Evolutionary conservation across 2,797 vertebrate genomes (phyloP), one percentile per base, ranked within the genome.

Genomic region (Crenichthys baileyi): DNA sequence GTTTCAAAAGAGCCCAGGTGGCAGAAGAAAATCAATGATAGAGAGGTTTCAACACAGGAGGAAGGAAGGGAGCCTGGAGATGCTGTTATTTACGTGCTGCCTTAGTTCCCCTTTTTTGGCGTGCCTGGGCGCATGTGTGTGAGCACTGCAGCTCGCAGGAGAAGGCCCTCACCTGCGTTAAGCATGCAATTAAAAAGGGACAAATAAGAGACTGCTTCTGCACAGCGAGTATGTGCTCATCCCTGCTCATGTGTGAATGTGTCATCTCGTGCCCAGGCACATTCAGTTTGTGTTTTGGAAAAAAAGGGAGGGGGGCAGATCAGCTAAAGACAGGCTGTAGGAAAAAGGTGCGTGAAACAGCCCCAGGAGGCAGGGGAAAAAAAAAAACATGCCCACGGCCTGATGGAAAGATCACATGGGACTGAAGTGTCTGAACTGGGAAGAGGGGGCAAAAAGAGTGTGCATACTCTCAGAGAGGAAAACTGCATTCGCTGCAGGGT

Each of bases 221-320:
- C 26, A 78, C 68, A 56, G 77, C 80, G 74, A 50, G 36, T 72
- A 81, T 58, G 79, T 50, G 26, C 60, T 61, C 60, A 65, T 78
- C 83, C 73, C 74, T 76, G 68, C 58, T 68, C 63, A 71, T 78
- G 85, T 71, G 77, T 77, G 61, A 82, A 82, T 75, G 82, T 31
- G 0, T 78, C 63, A 78, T 82, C 84, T 86, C 77, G 55, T 92
- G 90, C 75, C 79, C 70, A 60, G 84, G 60, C 89, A 82, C 41
- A 89, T 89, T 85, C 73, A 71, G 50, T 8, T 56, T 80, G 72
- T 90, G 89, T 92, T 92, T 85, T 90, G 88, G 84, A 91, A 92
- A 91, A 91, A 79, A 79, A 75, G 13, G n/a, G 36, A 31, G 26
- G 46, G 63, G 41, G 68, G 70, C 68, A 63, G 81, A 80, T 80